Evolutionary conservation across 1,140 invertebrate species (phyloP), one percentile per base, ranked within the genome.

Genomic region (Rhagoletis zephyria): DNA sequence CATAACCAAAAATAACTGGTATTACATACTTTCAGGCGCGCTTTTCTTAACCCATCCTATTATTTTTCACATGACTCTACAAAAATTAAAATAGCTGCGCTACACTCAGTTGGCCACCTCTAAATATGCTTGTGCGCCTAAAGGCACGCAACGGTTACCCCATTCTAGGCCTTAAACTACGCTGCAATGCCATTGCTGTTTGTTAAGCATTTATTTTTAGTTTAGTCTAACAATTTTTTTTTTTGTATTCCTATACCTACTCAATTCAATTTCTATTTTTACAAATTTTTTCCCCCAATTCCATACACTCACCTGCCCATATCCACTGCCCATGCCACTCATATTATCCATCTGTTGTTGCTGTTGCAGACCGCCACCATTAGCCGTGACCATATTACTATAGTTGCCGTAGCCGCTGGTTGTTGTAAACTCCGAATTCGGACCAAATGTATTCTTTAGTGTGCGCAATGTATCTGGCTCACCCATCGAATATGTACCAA

Each of bases 351-450:
- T 93, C 85, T 45, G 90, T 56, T 86, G 67, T 89, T 89, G 88
- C 86, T 89, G 87, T n/a, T 81, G 74, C 74, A 81, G 45, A 81
- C 74, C 74, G 77, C 86, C 87, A 85, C 88, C 89, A 30, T 81
- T 88, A 16, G 88, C 89, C 89, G 90, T 87, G 85, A 90, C 89
- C 89, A 90, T 90, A 88, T 88, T 89, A 88, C 86, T 87, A 70
- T 89, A 89, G 61, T 85, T 70, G 87, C 87, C 4, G 92, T 90
- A 65, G 92, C 88, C n/a, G 42, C 40, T 91, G 89, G 5, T 89
- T 88, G 91, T 88, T 88, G 91, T 92, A 85, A 92, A 92, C 89
- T 92, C 91, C 5, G 91, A 92, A 64, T 92, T 92, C 42, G 91
- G 91, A 19, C 91, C 91, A 67, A 92, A 92, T 70, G 91, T 91